Percentiles rank a stretch among this genome's conserved stretches.
Evolutionary conservation across 2,888 invertebrate genomes (phyloP).

Genomic region (Cenopis cana): DNA sequence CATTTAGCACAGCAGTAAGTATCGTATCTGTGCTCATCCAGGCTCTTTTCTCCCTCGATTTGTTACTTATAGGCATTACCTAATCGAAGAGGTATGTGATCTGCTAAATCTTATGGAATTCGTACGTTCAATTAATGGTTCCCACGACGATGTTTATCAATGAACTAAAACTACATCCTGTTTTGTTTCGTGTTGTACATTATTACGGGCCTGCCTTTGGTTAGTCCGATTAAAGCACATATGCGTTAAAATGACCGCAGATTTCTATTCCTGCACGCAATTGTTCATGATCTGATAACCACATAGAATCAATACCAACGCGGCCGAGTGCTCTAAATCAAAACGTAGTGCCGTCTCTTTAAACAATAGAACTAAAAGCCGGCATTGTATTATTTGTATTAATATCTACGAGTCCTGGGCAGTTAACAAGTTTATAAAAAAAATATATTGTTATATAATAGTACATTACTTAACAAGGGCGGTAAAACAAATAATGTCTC

Average conservation of each 20-base stretch:
- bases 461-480: too few species aligned
- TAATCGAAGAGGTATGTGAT: too few species aligned
- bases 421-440: neutral
- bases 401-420: neutral
- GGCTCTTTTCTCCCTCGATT: too few species aligned
- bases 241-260: slow-evolving; percentile 48
- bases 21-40: too few species aligned
- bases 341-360: neutral
- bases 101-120: too few species aligned
- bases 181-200: neutral
- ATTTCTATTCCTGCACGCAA: slow-evolving; percentile 56
- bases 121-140: neutral
- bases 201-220: neutral
- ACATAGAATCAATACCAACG: slow-evolving; percentile 39
- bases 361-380: neutral
- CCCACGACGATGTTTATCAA: neutral
- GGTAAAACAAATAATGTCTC: too few species aligned
- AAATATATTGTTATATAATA: too few species aligned
- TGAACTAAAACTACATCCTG: neutral
- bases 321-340: slow-evolving; percentile 1
- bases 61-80: too few species aligned
- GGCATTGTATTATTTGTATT: neutral
- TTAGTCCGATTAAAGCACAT: slow-evolving; percentile 29
- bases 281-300: slow-evolving; percentile 58
- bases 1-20: too few species aligned